phyloP scores from a whole-genome alignment of 2,113 vertebrate genomes.

The Sclerurus mexicanus region DNA sequence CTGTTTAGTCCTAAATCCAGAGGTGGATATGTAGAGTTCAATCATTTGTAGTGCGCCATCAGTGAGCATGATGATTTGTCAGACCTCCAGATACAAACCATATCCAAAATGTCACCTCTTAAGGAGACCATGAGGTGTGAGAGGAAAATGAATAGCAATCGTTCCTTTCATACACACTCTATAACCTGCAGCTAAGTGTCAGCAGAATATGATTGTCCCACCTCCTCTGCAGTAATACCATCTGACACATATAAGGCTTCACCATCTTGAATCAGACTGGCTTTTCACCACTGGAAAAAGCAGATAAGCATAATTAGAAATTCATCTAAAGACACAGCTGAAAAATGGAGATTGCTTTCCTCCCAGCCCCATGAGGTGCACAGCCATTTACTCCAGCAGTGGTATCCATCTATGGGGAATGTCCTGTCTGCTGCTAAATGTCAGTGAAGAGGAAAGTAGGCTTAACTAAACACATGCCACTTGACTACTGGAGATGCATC shows the following conservation, averaged over 20 bases:
- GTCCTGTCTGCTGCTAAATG: not conserved
- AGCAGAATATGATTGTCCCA: not conserved
- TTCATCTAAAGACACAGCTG: not conserved
- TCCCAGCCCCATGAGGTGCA: not conserved
- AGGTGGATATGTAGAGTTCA: not conserved
- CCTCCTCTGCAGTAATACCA: not conserved
- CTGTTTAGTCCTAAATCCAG: not conserved
- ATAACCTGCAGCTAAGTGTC: not conserved
- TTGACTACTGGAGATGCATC: not conserved
- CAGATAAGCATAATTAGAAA: not conserved
- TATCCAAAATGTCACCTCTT: not conserved
- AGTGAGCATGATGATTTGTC: not conserved
- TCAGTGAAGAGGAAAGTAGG: not conserved
- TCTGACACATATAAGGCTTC: not conserved
- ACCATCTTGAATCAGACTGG: not conserved
- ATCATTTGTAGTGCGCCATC: not conserved
- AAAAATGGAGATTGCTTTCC: not conserved
- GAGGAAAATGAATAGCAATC: not conserved
- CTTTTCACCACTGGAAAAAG: not conserved
- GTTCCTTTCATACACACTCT: not conserved
- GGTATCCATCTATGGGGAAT: not conserved
- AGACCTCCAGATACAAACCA: not conserved
- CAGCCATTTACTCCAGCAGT: not conserved
- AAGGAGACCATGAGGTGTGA: not conserved
- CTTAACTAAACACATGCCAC: not conserved